Conservation (phyloP, 2,888 invertebrate species). For the Megaustenia siamemsis region DNA sequence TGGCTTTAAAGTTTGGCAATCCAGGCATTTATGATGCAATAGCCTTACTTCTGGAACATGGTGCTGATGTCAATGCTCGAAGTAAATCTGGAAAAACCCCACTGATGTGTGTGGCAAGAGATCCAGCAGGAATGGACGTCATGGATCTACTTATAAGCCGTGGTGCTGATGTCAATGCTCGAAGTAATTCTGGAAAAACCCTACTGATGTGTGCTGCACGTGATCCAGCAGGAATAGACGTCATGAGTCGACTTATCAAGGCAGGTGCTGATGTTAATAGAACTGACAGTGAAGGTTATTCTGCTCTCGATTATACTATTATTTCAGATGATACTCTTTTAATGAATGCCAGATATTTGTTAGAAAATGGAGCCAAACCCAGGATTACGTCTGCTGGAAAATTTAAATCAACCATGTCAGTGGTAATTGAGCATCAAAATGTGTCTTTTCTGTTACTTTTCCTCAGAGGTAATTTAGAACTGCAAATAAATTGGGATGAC, state of each 20-base stretch:
- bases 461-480: background rate
- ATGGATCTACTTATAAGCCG: background rate
- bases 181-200: background rate
- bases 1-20: background rate
- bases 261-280: slow-evolving; percentile 24
- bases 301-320: slow-evolving; percentile 4
- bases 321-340: too few relatives aligned
- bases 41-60: background rate
- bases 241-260: background rate
- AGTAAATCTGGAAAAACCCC: background rate
- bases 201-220: slow-evolving; percentile 21
- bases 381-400: slow-evolving; percentile 6
- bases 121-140: too few relatives aligned
- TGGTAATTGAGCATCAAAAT: background rate
- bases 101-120: slow-evolving; percentile 4
- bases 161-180: slow-evolving; percentile 13
- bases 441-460: background rate
- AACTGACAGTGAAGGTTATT: background rate
- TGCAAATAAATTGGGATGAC: slow-evolving; percentile 8
- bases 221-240: background rate
- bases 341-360: background rate
- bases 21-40: background rate
- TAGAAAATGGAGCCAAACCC: slow-evolving; percentile 26
- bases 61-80: background rate
- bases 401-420: background rate